These are phyloP conservation scores for Dicaeum eximium DNA, from an alignment of 2,113 vertebrate species.

Conservation along the genomic window DNA sequence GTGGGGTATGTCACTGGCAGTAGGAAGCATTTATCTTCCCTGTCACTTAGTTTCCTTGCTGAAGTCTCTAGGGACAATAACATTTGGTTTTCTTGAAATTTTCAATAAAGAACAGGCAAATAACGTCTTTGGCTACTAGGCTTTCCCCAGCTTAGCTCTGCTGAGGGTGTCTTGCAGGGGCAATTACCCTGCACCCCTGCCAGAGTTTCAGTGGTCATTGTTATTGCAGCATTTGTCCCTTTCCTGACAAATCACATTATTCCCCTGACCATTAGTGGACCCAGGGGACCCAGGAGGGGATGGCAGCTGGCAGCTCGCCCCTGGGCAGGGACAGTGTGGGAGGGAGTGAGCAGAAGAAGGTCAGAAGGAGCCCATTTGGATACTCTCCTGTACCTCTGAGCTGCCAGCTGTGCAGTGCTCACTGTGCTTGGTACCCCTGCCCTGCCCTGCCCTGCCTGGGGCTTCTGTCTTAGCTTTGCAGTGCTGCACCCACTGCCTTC, in stretches of 20 bases:
- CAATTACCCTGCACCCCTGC: slow-evolving; percentile 42
- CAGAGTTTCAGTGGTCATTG: slow-evolving; percentile 12
- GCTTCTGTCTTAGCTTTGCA: slow-evolving; percentile 26
- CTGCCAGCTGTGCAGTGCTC: neutral
- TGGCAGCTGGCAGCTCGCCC: slow-evolving; percentile 9
- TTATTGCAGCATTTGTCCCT: slow-evolving; percentile 76
- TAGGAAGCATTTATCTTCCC: slow-evolving; percentile 79
- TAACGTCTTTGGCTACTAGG: slow-evolving; percentile 47
- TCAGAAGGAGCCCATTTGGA: neutral
- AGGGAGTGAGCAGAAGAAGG: neutral
- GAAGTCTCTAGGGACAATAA: slow-evolving; percentile 41
- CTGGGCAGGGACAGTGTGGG: neutral
- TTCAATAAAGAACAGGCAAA: slow-evolving; percentile 72
- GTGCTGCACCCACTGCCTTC: neutral
- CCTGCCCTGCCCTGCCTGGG: slow-evolving; percentile 18
- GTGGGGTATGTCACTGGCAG: slow-evolving; percentile 67
- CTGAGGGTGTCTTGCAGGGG: slow-evolving; percentile 51
- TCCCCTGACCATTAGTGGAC: slow-evolving; percentile 50
- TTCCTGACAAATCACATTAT: slow-evolving; percentile 74
- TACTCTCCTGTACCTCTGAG: slow-evolving; percentile 7
- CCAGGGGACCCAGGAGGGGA: slow-evolving; percentile 45
- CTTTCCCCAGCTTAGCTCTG: slow-evolving; percentile 24
- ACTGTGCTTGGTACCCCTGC: slow-evolving; percentile 14
- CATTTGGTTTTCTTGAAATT: slow-evolving; percentile 71
- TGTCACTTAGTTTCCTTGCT: slow-evolving; percentile 54